Evolutionary conservation across 2,797 vertebrate genomes (phyloP).

Genomic region (Chaunax sp.): DNA sequence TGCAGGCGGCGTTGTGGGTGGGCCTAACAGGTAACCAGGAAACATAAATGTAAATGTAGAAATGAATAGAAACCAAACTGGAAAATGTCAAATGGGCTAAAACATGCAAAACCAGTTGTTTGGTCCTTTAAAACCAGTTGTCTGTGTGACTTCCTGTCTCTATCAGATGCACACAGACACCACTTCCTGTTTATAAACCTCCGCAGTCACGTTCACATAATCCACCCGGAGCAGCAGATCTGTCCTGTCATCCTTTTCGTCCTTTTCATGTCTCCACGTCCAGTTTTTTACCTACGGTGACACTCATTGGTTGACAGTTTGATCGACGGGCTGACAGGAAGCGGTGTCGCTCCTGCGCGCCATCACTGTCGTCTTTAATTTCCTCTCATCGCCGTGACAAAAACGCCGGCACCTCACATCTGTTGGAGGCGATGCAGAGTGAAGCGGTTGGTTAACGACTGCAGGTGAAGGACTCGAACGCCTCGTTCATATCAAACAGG

Average conservation of each 20-base stretch:
- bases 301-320: slow-evolving; percentile 63
- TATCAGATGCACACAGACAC: too few species aligned
- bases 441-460: slow-evolving; percentile 28
- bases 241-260: slow-evolving; percentile 23
- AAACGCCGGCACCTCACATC: slow-evolving; percentile 44
- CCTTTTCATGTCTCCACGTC: slow-evolving; percentile 24
- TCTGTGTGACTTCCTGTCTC: neutral
- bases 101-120: neutral
- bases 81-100: too few species aligned
- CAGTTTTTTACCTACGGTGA: slow-evolving; percentile 50
- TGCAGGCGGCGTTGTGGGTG: too few species aligned
- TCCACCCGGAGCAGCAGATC: slow-evolving; percentile 13
- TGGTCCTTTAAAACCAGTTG: too few species aligned
- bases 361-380: slow-evolving; percentile 69
- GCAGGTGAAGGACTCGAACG: slow-evolving; percentile 40
- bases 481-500: slow-evolving; percentile 7
- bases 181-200: slow-evolving; percentile 23
- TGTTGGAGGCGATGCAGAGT: slow-evolving; percentile 27
- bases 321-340: slow-evolving; percentile 68
- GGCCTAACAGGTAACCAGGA: too few species aligned
- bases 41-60: too few species aligned
- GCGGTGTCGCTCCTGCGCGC: slow-evolving; percentile 26
- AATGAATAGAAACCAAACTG: too few species aligned
- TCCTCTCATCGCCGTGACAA: slow-evolving; percentile 56
- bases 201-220: slow-evolving; percentile 22